Evolutionary conservation across 2,888 invertebrate genomes (phyloP), one percentile per base, ranked within the genome.

Genomic region (Hybos culiciformis): DNA sequence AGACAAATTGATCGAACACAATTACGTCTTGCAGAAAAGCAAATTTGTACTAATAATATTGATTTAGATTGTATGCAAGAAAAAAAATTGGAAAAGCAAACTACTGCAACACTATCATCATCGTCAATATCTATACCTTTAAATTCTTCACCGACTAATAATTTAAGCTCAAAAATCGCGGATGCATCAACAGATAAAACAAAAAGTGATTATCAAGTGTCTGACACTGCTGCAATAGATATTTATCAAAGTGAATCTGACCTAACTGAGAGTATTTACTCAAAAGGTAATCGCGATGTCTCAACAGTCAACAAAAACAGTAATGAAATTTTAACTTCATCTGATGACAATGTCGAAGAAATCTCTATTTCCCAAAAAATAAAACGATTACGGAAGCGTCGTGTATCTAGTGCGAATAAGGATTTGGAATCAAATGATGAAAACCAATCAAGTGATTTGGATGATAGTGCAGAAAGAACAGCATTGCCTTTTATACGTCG

Each of bases 161-260:
- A 37, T 5, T 36, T 36, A 12, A 14, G 17, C 4, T 18, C 34
- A 9, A 17, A 20, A 24, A 31, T 37, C 20, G 40, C 34, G 1
- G 40, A 26, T 3, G 51, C 54, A n/a, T 48, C 45, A 11, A 50
- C 17, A 21, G 8, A 20, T 17, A 17, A 31, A 5, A 50, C 47
- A 29, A 55, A 50, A 26, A 48, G 49, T 8, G 53, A 56, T 36
- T 63, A 61, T 50, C 56, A 67, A 51, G 55, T 70, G 53, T 58
- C 58, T 51, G 53, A 70, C 57, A 46, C 59, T 56, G 50, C 67
- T 24, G 61, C 64, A 21, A 55, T 70, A 6, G 75, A 76, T 60
- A 66, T 75, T 6, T 75, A 74, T 54, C 75, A 74, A 34, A 75
- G 75, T 51, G 76, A 76, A 53, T 67, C 67, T 3, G 68, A 68